phyloP scores from a whole-genome alignment of 1,140 invertebrate genomes.

The Colletes latitarsis region DNA sequence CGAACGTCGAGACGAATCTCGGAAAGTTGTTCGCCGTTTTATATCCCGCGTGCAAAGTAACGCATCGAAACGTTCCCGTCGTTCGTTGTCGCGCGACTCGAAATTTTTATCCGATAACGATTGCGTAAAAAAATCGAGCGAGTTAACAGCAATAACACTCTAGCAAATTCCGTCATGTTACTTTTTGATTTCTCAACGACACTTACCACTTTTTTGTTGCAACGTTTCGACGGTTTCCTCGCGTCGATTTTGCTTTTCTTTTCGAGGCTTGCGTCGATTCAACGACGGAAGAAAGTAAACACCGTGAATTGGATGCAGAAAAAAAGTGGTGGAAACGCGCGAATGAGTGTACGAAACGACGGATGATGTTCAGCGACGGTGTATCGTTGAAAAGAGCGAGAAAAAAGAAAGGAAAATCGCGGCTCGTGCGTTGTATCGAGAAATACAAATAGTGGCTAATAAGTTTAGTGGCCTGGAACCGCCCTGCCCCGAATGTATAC shows the following conservation, averaged over 20 bases:
- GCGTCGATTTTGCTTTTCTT: constrained; percentile 22
- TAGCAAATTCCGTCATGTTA: constrained; percentile 36
- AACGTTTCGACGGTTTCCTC: constrained; percentile 13
- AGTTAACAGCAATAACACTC: constrained; percentile 36
- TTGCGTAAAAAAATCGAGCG: background rate
- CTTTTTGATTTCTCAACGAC: constrained; percentile 17
- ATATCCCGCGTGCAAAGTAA: constrained; percentile 15
- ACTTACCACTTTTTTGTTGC: constrained; percentile 34
- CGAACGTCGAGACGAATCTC: constrained; percentile 3
- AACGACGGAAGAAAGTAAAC: background rate
- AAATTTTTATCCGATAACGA: background rate
- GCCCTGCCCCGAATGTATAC: constrained; percentile 8
- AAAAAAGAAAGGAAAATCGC: constrained; percentile 4
- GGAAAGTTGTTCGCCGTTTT: constrained; percentile 1
- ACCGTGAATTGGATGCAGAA: background rate
- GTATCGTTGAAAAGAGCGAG: too few relatives aligned
- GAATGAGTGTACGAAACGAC: background rate
- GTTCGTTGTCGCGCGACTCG: background rate
- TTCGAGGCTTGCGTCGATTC: background rate
- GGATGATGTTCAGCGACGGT: background rate
- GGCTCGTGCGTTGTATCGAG: background rate
- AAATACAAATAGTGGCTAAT: background rate
- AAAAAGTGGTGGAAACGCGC: background rate
- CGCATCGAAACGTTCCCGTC: constrained; percentile 5
- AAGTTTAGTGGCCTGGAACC: constrained; percentile 28